Conservation (phyloP, 1,140 invertebrate genomes). For the Pseudachorutes palmiensis region DNA sequence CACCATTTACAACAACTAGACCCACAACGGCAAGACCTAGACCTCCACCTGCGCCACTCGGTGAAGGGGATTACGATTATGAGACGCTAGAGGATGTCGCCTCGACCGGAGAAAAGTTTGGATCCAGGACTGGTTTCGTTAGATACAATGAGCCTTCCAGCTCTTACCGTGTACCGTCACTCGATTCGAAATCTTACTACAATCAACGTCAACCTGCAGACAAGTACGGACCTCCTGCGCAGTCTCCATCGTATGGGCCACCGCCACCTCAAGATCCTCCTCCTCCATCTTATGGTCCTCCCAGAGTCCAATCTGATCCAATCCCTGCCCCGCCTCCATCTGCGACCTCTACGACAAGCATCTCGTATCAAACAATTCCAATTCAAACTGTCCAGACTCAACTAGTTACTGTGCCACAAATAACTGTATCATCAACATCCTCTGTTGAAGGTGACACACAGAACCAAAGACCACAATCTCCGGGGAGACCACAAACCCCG, state of each 20-base stretch:
- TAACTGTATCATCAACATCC: not conserved
- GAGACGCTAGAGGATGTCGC: not conserved
- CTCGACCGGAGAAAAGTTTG: not conserved
- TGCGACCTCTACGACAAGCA: constrained; percentile 22
- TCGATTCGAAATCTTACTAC: constrained; percentile 10
- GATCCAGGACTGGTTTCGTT: not conserved
- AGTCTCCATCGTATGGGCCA: constrained; percentile 15
- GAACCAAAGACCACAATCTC: not conserved
- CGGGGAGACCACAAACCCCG: not conserved
- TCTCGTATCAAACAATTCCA: constrained; percentile 34
- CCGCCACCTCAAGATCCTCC: constrained; percentile 2
- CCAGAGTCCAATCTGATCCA: no score
- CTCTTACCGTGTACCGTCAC: constrained; percentile 2
- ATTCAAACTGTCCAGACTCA: constrained; percentile 24
- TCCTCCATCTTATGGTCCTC: not conserved
- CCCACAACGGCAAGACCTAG: not conserved
- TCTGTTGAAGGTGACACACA: not conserved
- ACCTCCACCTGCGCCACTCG: not conserved
- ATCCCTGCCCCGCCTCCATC: constrained; percentile 9
- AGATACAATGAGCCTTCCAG: not conserved
- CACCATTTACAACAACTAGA: not conserved
- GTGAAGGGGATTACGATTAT: not conserved
- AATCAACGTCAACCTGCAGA: not conserved
- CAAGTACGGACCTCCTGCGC: constrained; percentile 5
- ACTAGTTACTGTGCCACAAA: constrained; percentile 23